phyloP scores from a whole-genome alignment of 2,113 vertebrate species.

The Turnix velox region DNA sequence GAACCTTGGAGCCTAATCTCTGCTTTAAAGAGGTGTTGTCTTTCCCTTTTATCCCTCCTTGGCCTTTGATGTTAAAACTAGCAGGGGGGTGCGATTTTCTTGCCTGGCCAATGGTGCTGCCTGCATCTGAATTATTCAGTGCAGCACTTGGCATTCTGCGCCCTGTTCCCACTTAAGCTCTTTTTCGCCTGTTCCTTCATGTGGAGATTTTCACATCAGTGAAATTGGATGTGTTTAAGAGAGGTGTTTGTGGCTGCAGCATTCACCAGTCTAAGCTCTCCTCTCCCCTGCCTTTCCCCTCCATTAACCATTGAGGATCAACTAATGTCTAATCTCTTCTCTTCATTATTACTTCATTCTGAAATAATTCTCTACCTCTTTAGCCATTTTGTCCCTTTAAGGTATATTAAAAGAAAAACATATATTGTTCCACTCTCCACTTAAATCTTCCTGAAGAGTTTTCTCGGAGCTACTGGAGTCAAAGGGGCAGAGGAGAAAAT shows the following conservation, averaged over 20 bases:
- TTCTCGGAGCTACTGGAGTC: background rate
- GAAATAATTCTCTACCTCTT: slow-evolving; percentile 21
- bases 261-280: background rate
- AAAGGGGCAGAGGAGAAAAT: slow-evolving; percentile 34
- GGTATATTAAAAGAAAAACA: background rate
- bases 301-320: slow-evolving; percentile 23
- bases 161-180: slow-evolving; percentile 56
- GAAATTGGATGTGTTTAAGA: slow-evolving; percentile 62
- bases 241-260: slow-evolving; percentile 23
- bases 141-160: slow-evolving; percentile 46
- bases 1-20: slow-evolving; percentile 14
- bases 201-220: slow-evolving; percentile 61
- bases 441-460: background rate
- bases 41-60: slow-evolving; percentile 46
- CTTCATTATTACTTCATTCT: slow-evolving; percentile 19
- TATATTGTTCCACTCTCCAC: background rate
- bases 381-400: slow-evolving; percentile 24
- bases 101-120: slow-evolving; percentile 44
- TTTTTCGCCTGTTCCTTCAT: slow-evolving; percentile 56
- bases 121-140: slow-evolving; percentile 48
- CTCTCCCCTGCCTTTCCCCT: slow-evolving; percentile 10
- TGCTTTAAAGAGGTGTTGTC: slow-evolving; percentile 51
- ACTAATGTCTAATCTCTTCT: background rate
- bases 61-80: slow-evolving; percentile 57
- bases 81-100: slow-evolving; percentile 61